Evolutionary conservation across 2,113 vertebrate genomes (phyloP).

Genomic region (Pituophis catenifer): DNA sequence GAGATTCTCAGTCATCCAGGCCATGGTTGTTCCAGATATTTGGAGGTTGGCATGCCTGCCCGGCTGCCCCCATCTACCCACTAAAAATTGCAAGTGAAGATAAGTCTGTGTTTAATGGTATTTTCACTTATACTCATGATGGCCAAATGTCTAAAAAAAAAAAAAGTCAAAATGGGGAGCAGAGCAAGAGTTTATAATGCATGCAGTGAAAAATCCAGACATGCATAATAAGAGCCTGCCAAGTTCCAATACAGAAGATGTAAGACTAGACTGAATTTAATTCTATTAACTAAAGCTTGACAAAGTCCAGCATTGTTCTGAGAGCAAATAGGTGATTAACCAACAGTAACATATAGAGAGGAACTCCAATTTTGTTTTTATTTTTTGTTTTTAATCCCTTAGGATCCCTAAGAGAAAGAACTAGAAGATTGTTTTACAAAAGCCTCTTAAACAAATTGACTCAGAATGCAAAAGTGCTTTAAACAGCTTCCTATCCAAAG

Average conservation of each 20-base stretch:
- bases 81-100: background rate
- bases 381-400: background rate
- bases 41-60: background rate
- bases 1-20: too few relatives aligned
- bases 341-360: background rate
- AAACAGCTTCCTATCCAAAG: background rate
- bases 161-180: background rate
- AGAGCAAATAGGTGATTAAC: background rate
- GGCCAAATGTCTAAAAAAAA: constrained; percentile 29
- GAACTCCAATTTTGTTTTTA: background rate
- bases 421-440: background rate
- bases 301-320: background rate
- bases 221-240: constrained; percentile 23
- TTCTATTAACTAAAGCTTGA: constrained; percentile 31
- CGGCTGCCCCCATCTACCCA: background rate
- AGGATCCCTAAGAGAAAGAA: background rate
- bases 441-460: background rate
- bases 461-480: background rate
- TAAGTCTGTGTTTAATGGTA: background rate
- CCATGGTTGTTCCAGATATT: background rate
- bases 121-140: constrained; percentile 13
- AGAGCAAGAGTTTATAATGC: constrained; percentile 43
- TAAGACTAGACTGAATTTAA: constrained; percentile 1
- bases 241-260: constrained; percentile 27
- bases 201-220: constrained; percentile 41